Conservation (phyloP, 1,140 invertebrate genomes). For the Bombus haemorrhoidalis region DNA sequence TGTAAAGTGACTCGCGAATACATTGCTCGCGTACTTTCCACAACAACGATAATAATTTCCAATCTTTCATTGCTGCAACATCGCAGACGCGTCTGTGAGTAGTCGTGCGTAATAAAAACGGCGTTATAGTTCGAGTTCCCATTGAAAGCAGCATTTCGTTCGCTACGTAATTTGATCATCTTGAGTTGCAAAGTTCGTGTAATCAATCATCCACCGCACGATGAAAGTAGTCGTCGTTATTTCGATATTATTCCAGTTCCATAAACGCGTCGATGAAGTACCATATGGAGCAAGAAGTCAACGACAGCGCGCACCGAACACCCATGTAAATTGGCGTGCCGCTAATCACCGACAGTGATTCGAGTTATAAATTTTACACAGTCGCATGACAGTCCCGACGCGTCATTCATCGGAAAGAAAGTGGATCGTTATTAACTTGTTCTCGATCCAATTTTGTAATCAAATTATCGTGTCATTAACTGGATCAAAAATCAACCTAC, state of each 20-base stretch:
- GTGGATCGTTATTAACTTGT: background rate
- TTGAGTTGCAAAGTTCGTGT: background rate
- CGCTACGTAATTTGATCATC: constrained; percentile 1
- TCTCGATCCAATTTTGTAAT: background rate
- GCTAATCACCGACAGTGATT: background rate
- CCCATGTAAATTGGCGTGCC: background rate
- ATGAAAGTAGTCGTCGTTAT: background rate
- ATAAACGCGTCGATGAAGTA: background rate
- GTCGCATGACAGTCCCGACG: too few relatives aligned
- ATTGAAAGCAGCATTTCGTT: background rate
- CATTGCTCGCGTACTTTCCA: too few relatives aligned
- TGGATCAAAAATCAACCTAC: background rate
- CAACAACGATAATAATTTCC: too few relatives aligned
- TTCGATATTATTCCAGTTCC: constrained; percentile 1
- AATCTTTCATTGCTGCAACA: too few relatives aligned
- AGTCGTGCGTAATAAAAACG: too few relatives aligned
- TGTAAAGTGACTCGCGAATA: too few relatives aligned
- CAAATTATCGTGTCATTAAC: background rate
- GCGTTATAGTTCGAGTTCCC: background rate
- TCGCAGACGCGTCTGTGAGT: too few relatives aligned
- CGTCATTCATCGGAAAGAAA: background rate
- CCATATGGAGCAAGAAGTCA: background rate
- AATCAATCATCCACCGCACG: background rate
- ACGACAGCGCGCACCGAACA: too few relatives aligned
- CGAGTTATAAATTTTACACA: background rate